Percentiles rank a stretch among this genome's conserved stretches.
These are phyloP conservation scores for Andrena marginata DNA, from an alignment of 2,888 invertebrate genomes.

Conservation along the genomic window DNA sequence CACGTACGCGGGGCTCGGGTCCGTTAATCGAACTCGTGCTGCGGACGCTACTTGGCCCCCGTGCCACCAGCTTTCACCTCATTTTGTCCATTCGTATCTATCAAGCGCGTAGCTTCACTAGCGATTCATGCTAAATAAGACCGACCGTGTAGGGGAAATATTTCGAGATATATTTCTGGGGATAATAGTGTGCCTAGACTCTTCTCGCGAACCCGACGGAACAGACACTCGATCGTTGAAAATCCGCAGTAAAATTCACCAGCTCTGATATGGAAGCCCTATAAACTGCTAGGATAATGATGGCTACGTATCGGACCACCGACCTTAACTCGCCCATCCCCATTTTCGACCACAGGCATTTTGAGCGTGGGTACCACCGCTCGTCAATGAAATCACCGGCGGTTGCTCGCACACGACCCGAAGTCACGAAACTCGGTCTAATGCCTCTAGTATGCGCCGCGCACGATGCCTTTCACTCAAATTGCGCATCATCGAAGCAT, in stretches of 20 bases:
- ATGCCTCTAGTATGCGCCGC: conserved; percentile 10
- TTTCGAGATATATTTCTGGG: too few relatives aligned
- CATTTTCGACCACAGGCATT: conserved; percentile 60
- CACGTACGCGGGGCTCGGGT: too few relatives aligned
- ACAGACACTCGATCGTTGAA: conserved; percentile 9
- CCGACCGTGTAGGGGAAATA: too few relatives aligned
- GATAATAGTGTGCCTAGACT: not conserved
- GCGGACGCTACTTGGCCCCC: too few relatives aligned
- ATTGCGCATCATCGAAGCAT: not conserved
- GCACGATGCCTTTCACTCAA: conserved; percentile 5
- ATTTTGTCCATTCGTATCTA: too few relatives aligned
- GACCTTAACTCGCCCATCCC: conserved; percentile 60
- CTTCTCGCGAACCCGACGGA: not conserved
- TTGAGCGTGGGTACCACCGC: conserved; percentile 45
- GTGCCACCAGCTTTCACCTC: too few relatives aligned
- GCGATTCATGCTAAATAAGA: too few relatives aligned
- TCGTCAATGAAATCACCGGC: conserved; percentile 63
- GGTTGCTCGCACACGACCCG: conserved; percentile 48
- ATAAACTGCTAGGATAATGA: conserved; percentile 58
- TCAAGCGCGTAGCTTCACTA: too few relatives aligned
- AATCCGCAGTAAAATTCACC: conserved; percentile 27
- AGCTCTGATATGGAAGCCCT: conserved; percentile 48
- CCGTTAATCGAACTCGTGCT: too few relatives aligned
- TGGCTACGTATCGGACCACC: conserved; percentile 58
- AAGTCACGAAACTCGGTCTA: conserved; percentile 52